phyloP scores from a whole-genome alignment of 1,140 invertebrate species.

The Heliconius melpomene region DNA sequence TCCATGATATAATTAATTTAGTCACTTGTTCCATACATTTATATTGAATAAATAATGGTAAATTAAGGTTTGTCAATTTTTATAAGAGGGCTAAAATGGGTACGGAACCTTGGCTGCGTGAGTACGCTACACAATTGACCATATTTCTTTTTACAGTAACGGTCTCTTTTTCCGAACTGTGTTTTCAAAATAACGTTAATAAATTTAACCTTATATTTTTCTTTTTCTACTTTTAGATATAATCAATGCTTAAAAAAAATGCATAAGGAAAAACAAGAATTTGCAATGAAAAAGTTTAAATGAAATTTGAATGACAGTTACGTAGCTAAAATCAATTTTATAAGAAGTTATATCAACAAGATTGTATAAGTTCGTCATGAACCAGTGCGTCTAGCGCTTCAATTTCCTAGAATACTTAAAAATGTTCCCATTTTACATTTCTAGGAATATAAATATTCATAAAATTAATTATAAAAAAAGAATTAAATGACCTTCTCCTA shows the following conservation, averaged over 20 bases:
- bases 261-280: neutral
- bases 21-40: no score
- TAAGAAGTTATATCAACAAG: conserved; percentile 5
- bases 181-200: no score
- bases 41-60: no score
- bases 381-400: neutral
- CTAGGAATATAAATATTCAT: neutral
- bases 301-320: neutral
- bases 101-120: no score
- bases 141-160: no score
- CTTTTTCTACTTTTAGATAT: neutral
- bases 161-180: no score
- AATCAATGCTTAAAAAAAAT: neutral
- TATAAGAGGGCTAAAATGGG: no score
- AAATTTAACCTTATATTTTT: neutral
- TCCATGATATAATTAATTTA: neutral
- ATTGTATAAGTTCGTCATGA: neutral
- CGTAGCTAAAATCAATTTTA: conserved; percentile 13
- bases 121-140: no score
- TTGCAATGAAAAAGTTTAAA: neutral
- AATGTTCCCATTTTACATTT: neutral
- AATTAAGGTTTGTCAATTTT: no score
- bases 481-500: no score
- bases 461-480: neutral
- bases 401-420: neutral